Evolutionary conservation across 2,888 invertebrate species (phyloP).

Genomic region (Vesta saturnalis): DNA sequence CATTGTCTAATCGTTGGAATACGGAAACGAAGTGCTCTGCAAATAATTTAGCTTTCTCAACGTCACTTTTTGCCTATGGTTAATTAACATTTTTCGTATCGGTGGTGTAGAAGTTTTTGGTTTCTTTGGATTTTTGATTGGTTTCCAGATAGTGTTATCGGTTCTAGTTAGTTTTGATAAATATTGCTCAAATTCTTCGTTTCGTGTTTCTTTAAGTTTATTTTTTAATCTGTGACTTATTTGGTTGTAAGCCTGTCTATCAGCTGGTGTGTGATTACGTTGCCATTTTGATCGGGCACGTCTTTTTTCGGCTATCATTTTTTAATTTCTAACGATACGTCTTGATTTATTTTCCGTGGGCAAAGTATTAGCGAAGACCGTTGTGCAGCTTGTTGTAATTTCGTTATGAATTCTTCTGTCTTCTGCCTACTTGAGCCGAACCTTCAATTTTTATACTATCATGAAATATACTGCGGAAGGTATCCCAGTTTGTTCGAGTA

Average conservation of each 20-base stretch:
- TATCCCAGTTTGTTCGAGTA: conserved; percentile 1
- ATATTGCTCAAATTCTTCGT: background rate
- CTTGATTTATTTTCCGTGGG: background rate
- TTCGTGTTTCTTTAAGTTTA: background rate
- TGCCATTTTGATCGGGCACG: no score
- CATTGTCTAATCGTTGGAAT: background rate
- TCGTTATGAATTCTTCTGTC: background rate
- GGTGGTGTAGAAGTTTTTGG: background rate
- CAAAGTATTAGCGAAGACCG: background rate
- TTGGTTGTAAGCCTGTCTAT: background rate
- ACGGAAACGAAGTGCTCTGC: no score
- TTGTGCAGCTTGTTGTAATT: background rate
- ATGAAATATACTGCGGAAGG: background rate
- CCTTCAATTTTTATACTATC: background rate
- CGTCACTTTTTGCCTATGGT: background rate
- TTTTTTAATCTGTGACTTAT: background rate
- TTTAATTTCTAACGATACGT: background rate
- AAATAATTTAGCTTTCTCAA: background rate
- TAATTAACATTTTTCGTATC: background rate
- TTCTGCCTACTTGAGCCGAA: background rate
- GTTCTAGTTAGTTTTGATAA: background rate
- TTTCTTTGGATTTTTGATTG: background rate
- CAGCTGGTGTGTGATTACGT: background rate
- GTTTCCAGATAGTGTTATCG: background rate
- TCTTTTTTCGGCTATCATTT: no score